Percentiles rank a stretch among this genome's conserved stretches.
phyloP scores from a whole-genome alignment of 2,888 invertebrate genomes.

The Ramazzottius varieornatus region DNA sequence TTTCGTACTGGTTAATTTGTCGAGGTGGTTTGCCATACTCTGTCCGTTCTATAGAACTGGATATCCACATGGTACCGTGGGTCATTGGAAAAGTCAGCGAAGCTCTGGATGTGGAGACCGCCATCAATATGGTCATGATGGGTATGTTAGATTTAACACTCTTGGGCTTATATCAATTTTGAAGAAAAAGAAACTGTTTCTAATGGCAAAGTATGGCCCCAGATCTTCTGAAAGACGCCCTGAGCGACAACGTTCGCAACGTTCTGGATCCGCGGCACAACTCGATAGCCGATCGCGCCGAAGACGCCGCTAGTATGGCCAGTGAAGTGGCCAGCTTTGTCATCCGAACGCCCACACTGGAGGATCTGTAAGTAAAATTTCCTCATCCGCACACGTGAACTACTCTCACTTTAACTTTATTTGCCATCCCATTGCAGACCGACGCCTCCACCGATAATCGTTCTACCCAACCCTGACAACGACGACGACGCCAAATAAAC shows the following conservation, averaged over 20 bases:
- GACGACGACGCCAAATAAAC: too few species aligned
- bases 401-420: too few species aligned
- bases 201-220: too few species aligned
- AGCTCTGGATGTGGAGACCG: neutral
- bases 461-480: too few species aligned
- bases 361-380: too few species aligned
- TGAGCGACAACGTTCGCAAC: neutral
- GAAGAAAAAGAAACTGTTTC: neutral
- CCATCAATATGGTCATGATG: neutral
- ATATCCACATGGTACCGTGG: conserved; percentile 2
- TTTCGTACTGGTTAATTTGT: too few species aligned
- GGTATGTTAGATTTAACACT: neutral
- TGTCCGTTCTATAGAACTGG: neutral
- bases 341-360: neutral
- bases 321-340: neutral
- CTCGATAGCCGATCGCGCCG: too few species aligned
- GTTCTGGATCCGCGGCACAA: too few species aligned
- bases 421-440: too few species aligned
- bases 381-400: too few species aligned
- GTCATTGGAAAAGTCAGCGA: neutral
- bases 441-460: too few species aligned
- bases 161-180: neutral
- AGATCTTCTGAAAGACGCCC: neutral
- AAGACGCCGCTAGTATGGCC: neutral
- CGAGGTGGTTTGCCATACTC: too few species aligned